phyloP scores from a whole-genome alignment of 2,113 vertebrate species.

The Heterotis niloticus region DNA sequence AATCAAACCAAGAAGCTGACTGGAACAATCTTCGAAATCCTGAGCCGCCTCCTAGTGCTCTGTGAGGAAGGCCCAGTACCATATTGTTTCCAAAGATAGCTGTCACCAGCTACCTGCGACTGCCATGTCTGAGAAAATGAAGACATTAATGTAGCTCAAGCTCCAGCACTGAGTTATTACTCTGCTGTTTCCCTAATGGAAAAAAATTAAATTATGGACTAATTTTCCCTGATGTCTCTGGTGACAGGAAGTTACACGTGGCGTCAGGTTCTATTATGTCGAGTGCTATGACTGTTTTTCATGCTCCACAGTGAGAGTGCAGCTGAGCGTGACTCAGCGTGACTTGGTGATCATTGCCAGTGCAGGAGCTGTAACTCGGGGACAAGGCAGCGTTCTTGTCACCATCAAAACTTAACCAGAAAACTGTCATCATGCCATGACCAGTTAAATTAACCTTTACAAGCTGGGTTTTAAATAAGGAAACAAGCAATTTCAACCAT shows the following conservation, averaged over 20 bases:
- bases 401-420: not conserved
- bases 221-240: constrained; percentile 73
- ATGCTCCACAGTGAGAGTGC: not conserved
- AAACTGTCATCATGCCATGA: not conserved
- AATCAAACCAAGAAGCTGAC: not conserved
- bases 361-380: not conserved
- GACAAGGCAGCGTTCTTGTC: not conserved
- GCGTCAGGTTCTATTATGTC: constrained; percentile 70
- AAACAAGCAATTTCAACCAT: no score
- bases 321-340: not conserved
- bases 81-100: constrained; percentile 1
- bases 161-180: constrained; percentile 66
- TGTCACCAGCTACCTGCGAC: constrained; percentile 53
- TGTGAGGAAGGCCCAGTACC: not conserved
- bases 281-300: constrained; percentile 59
- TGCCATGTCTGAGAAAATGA: constrained; percentile 69
- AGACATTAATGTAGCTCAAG: constrained; percentile 81
- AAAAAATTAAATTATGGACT: constrained; percentile 83
- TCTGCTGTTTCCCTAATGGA: constrained; percentile 76
- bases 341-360: not conserved
- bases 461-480: not conserved
- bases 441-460: not conserved
- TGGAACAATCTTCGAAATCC: not conserved
- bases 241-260: constrained; percentile 59
- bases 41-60: not conserved